Conservation (phyloP, 2,888 invertebrate species). For the Melanophora roralis region DNA sequence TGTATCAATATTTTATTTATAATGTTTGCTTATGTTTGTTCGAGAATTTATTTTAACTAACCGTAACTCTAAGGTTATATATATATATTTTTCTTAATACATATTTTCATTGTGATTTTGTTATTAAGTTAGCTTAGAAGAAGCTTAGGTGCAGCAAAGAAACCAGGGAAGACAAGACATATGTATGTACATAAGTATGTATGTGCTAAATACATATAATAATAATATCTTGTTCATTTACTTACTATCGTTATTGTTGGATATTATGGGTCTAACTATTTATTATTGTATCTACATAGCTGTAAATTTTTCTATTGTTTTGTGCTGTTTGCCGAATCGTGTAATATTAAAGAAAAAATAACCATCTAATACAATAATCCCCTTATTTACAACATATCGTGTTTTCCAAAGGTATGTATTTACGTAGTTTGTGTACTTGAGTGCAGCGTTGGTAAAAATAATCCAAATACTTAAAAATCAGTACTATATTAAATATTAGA, state of each 20-base stretch:
- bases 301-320: slow-evolving; percentile 23
- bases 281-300: slow-evolving; percentile 20
- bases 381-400: slow-evolving; percentile 31
- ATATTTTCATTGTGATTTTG: slow-evolving; percentile 26
- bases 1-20: no score
- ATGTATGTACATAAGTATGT: slow-evolving; percentile 29
- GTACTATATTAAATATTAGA: no score
- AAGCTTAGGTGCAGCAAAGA: slow-evolving; percentile 18
- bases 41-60: no score
- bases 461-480: no score
- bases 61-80: slow-evolving; percentile 56
- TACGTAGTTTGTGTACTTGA: neutral
- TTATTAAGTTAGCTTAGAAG: slow-evolving; percentile 36
- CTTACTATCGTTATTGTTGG: slow-evolving; percentile 39
- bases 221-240: slow-evolving; percentile 25
- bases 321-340: slow-evolving; percentile 48
- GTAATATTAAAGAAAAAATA: slow-evolving; percentile 46
- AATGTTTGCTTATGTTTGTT: no score
- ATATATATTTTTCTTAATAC: slow-evolving; percentile 23
- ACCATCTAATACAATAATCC: slow-evolving; percentile 27
- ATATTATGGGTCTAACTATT: no score
- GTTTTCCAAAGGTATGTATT: slow-evolving; percentile 52
- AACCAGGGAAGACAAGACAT: slow-evolving; percentile 23
- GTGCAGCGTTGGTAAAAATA: no score
- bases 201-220: slow-evolving; percentile 15